Evolutionary conservation across 2,888 invertebrate genomes (phyloP), one percentile per base, ranked within the genome.

Genomic region (Lasioglossum zephyrum): DNA sequence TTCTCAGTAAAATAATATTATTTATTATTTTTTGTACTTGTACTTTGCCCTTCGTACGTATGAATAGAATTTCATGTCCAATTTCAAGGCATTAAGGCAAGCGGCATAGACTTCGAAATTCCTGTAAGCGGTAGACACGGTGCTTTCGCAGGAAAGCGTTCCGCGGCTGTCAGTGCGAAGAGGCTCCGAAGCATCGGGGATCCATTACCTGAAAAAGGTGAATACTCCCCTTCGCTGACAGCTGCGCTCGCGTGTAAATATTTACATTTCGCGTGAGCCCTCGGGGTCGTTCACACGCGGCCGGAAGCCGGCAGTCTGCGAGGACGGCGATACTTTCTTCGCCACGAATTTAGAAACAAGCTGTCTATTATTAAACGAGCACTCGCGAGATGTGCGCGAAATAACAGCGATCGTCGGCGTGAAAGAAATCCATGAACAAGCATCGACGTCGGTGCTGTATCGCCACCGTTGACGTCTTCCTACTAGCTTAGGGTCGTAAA

Each of bases 161-260:
- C 39, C 22, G 72, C 5, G 22, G 22, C 2, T 16, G 63, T 57
- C 31, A 60, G 13, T 49, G n/a, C 13, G 49, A 72, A 16, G 57
- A 57, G 41, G 22, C n/a, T 66, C 39, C 53, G 36, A 77, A 73
- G 70, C 70, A 78, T 77, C 49, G 31, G 76, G 75, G 49, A 66
- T 63, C 69, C 77, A 84, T 87, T 86, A 79, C 81, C 84, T 79
- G 75, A 81, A 84, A 77, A 84, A 73, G 73, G 72, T 57, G 70
- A 84, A 63, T 74, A 82, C 63, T 44, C 69, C 78, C 85, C 82
- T 80, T 82, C 69, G 41, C 85, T 77, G 87, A 81, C 85, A 85
- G 87, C 82, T 87, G 88, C 82, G 80, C 70, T 87, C 82, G 36
- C 79, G 80, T 79, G 85, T 82, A 87, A 88, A 88, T 85, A 82